Base-by-base conservation (phyloP, 2,888 invertebrate genomes). In the Lasioglossum malachurum region DNA sequence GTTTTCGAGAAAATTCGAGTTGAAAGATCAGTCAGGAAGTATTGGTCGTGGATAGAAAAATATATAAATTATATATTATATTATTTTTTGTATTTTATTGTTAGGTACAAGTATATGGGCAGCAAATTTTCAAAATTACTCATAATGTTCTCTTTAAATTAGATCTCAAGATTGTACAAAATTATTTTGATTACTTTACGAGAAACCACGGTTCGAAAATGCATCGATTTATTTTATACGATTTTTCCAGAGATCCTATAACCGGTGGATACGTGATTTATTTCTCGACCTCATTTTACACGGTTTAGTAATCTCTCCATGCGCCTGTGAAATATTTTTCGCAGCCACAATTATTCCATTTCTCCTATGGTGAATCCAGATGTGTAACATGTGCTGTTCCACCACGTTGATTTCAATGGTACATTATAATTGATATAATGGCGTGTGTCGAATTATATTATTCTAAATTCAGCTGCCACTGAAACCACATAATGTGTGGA, bases 401-500 rank as follows among this genome's bases (percentile, higher is more conserved):
- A 7, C 31, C 7, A 8, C 31, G 64, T 31, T 64, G 19, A 19
- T 8, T 64, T 64, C 19, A 64, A 64, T 31, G 19, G 64, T 27
- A 64, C 31, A 35, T 64, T 64, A 64, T 64, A 64, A 64, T 35
- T 64, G 64, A 35, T 31, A 19, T 46, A 64, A 64, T 64, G 64
- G 64, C 12, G 19, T 31, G 19, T 31, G 19, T 64, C 19, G 31
- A 31, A 64, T 64, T 64, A 31, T 64, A 31, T 31, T 31, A 64
- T 64, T 64, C 64, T 64, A 64, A 64, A 64, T 64, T 64, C 31
- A 31, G 19, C 64, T 64, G 64, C 31, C 64, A 31, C 3, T 31
- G 31, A 64, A 64, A 31, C 64, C 64, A 19, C 19, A 31, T 19
- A 64, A 19, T 31, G 27, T 19, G 31, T 16, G 31, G 16, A 60